These are phyloP conservation scores for Amblyraja radiata DNA, from an alignment of 2,797 vertebrate species.

Conservation along the genomic window DNA sequence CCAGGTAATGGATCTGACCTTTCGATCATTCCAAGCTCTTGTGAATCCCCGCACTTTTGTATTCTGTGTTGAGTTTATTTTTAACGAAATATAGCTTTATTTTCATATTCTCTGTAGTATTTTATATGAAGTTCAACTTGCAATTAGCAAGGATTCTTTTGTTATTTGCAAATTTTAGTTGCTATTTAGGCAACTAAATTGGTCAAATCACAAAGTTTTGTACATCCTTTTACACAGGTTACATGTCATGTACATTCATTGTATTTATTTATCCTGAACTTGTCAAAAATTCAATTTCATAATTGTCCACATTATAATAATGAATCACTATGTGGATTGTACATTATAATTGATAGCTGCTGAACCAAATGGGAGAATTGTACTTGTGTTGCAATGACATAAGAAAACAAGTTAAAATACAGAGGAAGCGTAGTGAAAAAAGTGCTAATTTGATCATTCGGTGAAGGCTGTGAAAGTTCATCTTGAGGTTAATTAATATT, in stretches of 20 bases:
- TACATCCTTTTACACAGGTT: neutral
- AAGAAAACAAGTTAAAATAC: neutral
- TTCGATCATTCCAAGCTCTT: neutral
- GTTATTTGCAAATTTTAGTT: neutral
- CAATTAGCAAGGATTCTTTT: neutral
- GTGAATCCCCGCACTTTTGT: neutral
- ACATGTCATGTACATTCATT: neutral
- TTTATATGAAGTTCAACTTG: neutral
- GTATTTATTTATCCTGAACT: neutral
- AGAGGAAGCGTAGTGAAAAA: too few species aligned
- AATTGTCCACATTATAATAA: neutral
- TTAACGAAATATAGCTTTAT: neutral
- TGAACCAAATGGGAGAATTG: neutral
- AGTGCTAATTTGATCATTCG: neutral
- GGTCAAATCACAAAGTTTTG: neutral
- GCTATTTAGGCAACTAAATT: neutral
- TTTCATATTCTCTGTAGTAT: too few species aligned
- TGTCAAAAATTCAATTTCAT: neutral
- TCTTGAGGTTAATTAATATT: neutral
- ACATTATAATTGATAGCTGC: neutral
- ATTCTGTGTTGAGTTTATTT: neutral
- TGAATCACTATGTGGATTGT: neutral
- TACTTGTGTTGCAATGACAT: neutral
- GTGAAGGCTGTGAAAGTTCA: neutral
- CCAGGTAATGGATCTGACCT: neutral